phyloP scores from a whole-genome alignment of 2,888 invertebrate species.

The Pyrgus malvae region DNA sequence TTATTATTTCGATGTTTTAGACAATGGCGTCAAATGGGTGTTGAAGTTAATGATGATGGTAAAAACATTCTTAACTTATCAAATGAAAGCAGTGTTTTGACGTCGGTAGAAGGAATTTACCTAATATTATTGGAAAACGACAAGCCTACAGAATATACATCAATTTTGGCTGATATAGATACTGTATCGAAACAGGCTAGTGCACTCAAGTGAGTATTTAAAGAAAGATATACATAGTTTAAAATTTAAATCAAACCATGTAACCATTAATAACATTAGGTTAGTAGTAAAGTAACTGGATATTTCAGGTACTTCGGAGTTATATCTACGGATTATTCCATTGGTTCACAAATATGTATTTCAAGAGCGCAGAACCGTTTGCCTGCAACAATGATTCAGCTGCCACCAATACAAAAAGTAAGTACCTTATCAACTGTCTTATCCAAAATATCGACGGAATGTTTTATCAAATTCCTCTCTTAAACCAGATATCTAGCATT shows the following conservation, averaged over 20 bases:
- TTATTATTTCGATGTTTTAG: conserved; percentile 28
- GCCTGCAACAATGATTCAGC: conserved; percentile 29
- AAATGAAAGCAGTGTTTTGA: conserved; percentile 34
- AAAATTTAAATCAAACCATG: background rate
- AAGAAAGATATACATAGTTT: background rate
- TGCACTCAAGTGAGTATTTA: conserved; percentile 32
- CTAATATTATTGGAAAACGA: conserved; percentile 28
- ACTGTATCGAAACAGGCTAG: conserved; percentile 31
- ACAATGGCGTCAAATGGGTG: conserved; percentile 38
- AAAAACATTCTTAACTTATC: conserved; percentile 34
- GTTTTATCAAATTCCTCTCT: no score
- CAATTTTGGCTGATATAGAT: conserved; percentile 35
- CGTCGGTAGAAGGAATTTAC: conserved; percentile 43
- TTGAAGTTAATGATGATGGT: conserved; percentile 32
- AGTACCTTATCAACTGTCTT: background rate
- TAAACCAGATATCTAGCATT: background rate
- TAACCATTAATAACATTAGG: background rate
- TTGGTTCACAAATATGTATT: conserved; percentile 2
- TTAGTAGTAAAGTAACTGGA: background rate
- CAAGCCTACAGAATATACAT: conserved; percentile 18
- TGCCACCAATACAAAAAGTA: conserved; percentile 24
- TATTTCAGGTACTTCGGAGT: conserved; percentile 17
- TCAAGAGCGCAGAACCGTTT: conserved; percentile 29
- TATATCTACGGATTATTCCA: background rate
- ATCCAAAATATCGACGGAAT: background rate